These are phyloP conservation scores for Baronia brevicornis DNA, from an alignment of 2,888 invertebrate species.

Conservation along the genomic window DNA sequence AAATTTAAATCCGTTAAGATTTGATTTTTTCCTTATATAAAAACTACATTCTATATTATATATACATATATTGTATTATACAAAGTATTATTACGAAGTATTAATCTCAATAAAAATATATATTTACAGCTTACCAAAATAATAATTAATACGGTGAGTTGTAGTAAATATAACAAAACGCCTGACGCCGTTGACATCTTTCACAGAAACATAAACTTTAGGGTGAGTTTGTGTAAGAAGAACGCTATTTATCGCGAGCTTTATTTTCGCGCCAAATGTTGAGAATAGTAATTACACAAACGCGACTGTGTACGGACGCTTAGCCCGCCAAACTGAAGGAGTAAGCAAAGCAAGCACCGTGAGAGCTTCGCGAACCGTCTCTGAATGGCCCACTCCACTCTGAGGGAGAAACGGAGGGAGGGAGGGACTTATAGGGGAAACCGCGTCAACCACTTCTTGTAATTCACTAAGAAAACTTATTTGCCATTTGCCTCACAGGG, in stretches of 20 bases:
- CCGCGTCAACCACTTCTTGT: slow-evolving; percentile 67
- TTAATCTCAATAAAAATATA: no score
- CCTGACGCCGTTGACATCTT: slow-evolving; percentile 28
- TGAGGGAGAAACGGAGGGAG: slow-evolving; percentile 69
- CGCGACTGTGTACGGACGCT: slow-evolving; percentile 56
- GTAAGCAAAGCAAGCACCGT: slow-evolving; percentile 43
- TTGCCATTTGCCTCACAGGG: slow-evolving; percentile 55
- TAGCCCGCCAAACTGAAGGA: slow-evolving; percentile 68
- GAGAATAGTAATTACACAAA: slow-evolving; percentile 26
- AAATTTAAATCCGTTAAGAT: no score
- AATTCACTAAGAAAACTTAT: slow-evolving; percentile 74
- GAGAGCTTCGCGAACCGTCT: slow-evolving; percentile 71
- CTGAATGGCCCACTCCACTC: slow-evolving; percentile 65
- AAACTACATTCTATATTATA: no score
- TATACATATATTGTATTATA: no score
- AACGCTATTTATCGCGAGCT: slow-evolving; percentile 29
- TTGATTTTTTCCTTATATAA: no score
- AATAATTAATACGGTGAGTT: slow-evolving; percentile 45
- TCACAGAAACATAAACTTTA: slow-evolving; percentile 56
- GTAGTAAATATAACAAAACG: slow-evolving; percentile 43
- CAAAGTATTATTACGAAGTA: no score
- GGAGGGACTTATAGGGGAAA: slow-evolving; percentile 69
- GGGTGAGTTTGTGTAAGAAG: slow-evolving; percentile 22
- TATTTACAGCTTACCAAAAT: slow-evolving; percentile 44
- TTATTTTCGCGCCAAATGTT: slow-evolving; percentile 57